Evolutionary conservation across 2,113 vertebrate genomes (phyloP), one percentile per base, ranked within the genome.

Genomic region (Pangasianodon gigas): DNA sequence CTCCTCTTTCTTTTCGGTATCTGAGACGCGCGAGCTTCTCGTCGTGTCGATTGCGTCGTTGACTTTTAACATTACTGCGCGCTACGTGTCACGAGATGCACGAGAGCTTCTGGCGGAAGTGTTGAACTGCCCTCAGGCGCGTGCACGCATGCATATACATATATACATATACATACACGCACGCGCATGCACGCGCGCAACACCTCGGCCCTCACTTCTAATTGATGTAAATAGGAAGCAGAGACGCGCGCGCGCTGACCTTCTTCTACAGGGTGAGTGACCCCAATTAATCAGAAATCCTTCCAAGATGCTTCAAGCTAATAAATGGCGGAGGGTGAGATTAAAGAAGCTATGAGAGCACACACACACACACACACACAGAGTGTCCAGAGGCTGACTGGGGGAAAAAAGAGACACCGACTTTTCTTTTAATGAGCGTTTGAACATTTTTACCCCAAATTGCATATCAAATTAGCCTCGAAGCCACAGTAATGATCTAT

Each of bases 211-310:
- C 65, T 58, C 51, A 97, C 94, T 95, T 97, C 95, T 97, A 98
- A 97, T 97, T 97, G 96, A 97, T 97, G 96, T 97, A 97, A 98
- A 97, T 97, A 96, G 96, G 96, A 74, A 85, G 88, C 84, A 86
- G 81, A 85, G 54, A 95, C 96, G 95, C 96, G 95, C 96, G 94
- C 96, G 92, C 95, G 93, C 93, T 97, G 98, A 97, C 97, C 97
- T 97, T 97, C 95, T 96, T 97, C 96, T 96, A 95, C 94, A 94
- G 93, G 94, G 96, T 96, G 94, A 91, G 95, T 98, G 95, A 97
- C 97, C 96, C 96, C 97, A 97, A 97, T 98, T 98, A 98, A 97
- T 98, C 97, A 97, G 95, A 96, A 95, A 96, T 97, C 94, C 96
- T 95, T 94, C 93, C 94, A 95, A 97, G 95, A 97, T 96, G 95